Evolutionary conservation across 2,888 invertebrate genomes (phyloP).

Genomic region (Troides helena): DNA sequence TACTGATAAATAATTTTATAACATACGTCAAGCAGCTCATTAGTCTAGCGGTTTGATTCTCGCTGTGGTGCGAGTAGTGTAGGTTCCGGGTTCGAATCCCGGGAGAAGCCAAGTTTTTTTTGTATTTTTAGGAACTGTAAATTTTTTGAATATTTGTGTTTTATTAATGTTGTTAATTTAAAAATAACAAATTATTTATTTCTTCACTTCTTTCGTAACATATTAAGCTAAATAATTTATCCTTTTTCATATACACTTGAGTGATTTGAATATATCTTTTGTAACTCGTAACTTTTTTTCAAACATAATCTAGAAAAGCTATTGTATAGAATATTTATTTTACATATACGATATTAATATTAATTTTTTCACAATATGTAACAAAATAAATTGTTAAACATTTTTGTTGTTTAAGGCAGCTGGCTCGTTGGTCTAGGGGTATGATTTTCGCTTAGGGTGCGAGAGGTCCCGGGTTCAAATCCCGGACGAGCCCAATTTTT

Average conservation of each 20-base stretch:
- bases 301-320: neutral
- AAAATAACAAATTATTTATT: neutral
- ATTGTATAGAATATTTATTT: neutral
- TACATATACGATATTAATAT: neutral
- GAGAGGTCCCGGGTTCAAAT: conserved; percentile 82
- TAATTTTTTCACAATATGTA: neutral
- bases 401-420: neutral
- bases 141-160: neutral
- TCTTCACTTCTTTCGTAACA: neutral
- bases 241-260: neutral
- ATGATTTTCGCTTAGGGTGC: conserved; percentile 64
- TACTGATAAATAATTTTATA: neutral
- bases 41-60: conserved; percentile 82
- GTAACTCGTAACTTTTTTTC: neutral
- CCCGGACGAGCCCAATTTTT: conserved; percentile 75
- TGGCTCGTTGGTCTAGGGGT: conserved; percentile 23
- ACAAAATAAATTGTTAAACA: neutral
- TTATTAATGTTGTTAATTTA: neutral
- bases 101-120: conserved; percentile 68
- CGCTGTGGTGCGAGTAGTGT: conserved; percentile 76
- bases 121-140: neutral
- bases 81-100: conserved; percentile 82
- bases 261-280: neutral
- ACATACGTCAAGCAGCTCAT: conserved; percentile 58
- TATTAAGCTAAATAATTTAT: neutral